These are phyloP conservation scores for Stegostoma tigrinum DNA, from an alignment of 2,113 vertebrate species.

Conservation along the genomic window DNA sequence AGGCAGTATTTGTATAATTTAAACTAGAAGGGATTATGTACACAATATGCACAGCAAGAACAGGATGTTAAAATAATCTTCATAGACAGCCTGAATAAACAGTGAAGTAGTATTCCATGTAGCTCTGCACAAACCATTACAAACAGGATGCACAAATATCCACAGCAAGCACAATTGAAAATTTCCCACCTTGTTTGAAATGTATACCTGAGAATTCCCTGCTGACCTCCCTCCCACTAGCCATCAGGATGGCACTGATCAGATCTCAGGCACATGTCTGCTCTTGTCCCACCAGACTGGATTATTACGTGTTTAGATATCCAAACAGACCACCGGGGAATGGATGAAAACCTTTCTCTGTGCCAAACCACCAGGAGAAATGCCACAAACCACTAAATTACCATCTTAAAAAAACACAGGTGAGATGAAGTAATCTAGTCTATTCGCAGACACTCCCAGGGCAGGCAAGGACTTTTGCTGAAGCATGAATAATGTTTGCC, in stretches of 20 bases:
- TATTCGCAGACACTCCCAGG: conserved; percentile 33
- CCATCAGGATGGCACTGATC: neutral
- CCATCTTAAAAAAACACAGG: neutral
- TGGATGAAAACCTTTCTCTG: neutral
- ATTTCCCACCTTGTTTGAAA: neutral
- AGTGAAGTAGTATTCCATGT: neutral
- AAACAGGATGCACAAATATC: neutral
- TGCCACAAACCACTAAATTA: conserved; percentile 24
- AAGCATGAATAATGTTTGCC: neutral
- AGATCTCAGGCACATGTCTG: neutral
- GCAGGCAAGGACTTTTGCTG: conserved; percentile 10
- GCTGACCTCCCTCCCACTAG: neutral
- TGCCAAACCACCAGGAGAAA: conserved; percentile 22
- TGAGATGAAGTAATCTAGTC: conserved; percentile 11
- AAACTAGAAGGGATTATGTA: neutral
- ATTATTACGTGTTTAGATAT: conserved; percentile 5
- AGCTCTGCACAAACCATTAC: neutral
- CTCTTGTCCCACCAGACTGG: neutral
- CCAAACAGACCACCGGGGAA: conserved; percentile 2
- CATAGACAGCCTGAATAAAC: neutral
- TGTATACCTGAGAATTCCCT: neutral
- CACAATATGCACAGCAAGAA: neutral
- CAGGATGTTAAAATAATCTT: neutral
- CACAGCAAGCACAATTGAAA: neutral
- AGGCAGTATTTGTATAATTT: neutral